Base-by-base conservation (phyloP, 2,113 vertebrate genomes). In the Trematocara nigrifrons region DNA sequence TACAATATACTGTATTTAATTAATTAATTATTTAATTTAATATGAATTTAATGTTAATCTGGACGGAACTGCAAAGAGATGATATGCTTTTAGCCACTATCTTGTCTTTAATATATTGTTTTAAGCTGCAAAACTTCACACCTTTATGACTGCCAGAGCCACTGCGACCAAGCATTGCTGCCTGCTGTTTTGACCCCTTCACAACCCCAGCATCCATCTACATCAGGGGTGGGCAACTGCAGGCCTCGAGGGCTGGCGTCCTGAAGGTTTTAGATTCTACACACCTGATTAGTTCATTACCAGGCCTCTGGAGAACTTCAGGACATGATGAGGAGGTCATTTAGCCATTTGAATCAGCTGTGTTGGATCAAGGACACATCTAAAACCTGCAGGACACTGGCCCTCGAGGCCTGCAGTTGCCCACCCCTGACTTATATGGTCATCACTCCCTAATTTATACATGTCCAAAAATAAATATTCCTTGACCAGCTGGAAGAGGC, bases 321-420 rank as follows among this genome's bases (percentile, higher is more conserved):
- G 53, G 53, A 13, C 53, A 26, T 1, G 6, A 7, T 26, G 11
- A 56, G 11, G 11, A 26, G 53, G 53, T 13, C 22, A 26, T 56
- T 56, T 56, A 0, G 53, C 53, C 11, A 56, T 56, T 56, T 56
- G 6, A 26, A 56, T 26, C 53, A 26, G 53, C 53, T 56, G 53
- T 13, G 22, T 26, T 56, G 6, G 53, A 54, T 22, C 52, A 22
- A 54, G 52, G 52, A 54, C 20, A 26, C 11, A 54, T 13, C 4
- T 56, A 26, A 56, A 26, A 56, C 1, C 53, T 56, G 53, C 11
- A 56, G 53, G 53, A 56, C 11, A 56, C 53, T 0, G 11, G 22
- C 53, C 11, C 22, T 26, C 0, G 2, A 56, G 20, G 4, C 1
- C 1, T 26, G 22, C 6, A 26, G 53, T 0, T 56, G 4, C 53